Conservation (phyloP, 35 echinoderm and acorn worm genomes). For the Ophiothrix spiculata region DNA sequence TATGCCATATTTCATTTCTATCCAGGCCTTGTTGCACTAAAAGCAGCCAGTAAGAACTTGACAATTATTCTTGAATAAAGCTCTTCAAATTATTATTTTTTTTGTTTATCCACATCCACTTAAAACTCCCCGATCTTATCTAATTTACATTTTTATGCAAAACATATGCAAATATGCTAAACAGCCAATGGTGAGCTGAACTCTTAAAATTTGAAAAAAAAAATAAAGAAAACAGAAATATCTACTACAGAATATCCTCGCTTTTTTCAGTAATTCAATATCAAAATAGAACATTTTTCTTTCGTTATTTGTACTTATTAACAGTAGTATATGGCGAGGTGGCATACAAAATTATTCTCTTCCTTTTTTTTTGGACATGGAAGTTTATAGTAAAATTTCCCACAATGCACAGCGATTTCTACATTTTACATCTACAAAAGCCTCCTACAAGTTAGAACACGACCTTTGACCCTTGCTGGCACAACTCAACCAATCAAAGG, state of each 20-base stretch:
- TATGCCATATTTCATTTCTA: neutral
- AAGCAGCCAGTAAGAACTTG: neutral
- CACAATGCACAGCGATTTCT: neutral
- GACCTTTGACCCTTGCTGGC: neutral
- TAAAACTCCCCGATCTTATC: neutral
- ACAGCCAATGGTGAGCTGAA: neutral
- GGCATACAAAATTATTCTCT: neutral
- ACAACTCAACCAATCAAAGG: neutral
- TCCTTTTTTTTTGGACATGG: conserved; percentile 1
- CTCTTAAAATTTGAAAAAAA: too few species aligned
- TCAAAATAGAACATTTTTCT: neutral
- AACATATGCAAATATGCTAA: conserved; percentile 2
- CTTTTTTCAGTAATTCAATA: neutral
- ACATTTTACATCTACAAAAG: neutral
- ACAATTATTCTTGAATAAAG: neutral
- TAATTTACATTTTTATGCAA: conserved; percentile 4
- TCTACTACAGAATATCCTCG: neutral
- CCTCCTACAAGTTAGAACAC: neutral
- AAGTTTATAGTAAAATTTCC: conserved; percentile 4
- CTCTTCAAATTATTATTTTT: too few species aligned
- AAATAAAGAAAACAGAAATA: too few species aligned
- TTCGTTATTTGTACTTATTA: neutral
- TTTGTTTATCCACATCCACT: neutral
- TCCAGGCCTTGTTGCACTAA: neutral
- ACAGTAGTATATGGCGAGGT: neutral